phyloP scores from a whole-genome alignment of 2,888 invertebrate genomes.

The Sphecodes monilicornis region DNA sequence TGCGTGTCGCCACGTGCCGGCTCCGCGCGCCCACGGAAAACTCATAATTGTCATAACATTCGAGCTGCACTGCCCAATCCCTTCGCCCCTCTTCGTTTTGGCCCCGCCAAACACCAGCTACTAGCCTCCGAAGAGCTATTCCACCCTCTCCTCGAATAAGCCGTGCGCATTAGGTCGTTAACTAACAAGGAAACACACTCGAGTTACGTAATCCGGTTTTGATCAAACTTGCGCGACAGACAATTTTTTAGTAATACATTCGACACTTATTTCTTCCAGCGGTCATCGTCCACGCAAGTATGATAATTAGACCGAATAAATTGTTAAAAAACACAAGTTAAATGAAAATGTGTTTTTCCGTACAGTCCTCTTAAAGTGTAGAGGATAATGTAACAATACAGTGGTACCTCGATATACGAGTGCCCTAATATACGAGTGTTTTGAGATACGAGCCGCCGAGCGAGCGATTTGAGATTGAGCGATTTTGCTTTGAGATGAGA shows the following conservation, averaged over 20 bases:
- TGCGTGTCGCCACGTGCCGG: constrained; percentile 74
- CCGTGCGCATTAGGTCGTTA: constrained; percentile 2
- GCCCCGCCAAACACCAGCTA: constrained; percentile 31
- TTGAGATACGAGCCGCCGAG: too few species aligned
- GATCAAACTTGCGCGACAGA: background rate
- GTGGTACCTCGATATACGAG: too few species aligned
- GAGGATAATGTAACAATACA: too few species aligned
- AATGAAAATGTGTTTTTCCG: background rate
- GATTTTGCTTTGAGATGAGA: too few species aligned
- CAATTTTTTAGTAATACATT: background rate
- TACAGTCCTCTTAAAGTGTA: background rate
- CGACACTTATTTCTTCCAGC: background rate
- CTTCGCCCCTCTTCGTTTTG: background rate
- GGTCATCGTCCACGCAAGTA: background rate
- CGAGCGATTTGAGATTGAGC: too few species aligned
- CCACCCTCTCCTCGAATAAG: background rate
- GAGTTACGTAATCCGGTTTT: background rate
- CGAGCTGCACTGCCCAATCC: constrained; percentile 24
- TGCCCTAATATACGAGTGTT: too few species aligned
- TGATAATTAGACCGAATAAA: background rate
- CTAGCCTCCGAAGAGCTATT: constrained; percentile 34
- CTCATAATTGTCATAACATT: constrained; percentile 83
- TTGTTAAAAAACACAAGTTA: background rate
- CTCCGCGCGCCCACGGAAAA: constrained; percentile 78
- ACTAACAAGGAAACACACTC: background rate